A percentile compares a stretch with the other conserved stretches of the same genome.
phyloP scores from a whole-genome alignment of 2,113 vertebrate genomes.

The Alligator sinensis region DNA sequence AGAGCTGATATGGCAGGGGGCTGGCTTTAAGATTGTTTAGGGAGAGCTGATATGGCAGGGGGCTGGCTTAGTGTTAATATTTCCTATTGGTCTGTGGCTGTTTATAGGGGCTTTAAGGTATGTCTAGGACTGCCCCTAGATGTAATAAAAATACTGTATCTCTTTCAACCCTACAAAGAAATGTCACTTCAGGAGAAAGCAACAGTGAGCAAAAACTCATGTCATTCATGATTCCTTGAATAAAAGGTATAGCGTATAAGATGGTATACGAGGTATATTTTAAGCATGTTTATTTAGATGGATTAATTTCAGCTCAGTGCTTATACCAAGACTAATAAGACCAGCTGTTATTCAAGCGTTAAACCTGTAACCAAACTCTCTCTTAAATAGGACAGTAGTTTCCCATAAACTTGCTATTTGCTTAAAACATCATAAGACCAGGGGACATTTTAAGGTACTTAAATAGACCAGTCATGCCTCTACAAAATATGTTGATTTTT shows the following conservation, averaged over 20 bases:
- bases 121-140: background rate
- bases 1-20: background rate
- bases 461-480: background rate
- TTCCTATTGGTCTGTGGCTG: background rate
- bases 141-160: background rate
- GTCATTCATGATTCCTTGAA: background rate
- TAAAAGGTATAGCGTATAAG: background rate
- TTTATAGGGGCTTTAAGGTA: background rate
- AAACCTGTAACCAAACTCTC: conserved; percentile 33
- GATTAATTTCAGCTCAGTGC: conserved; percentile 53
- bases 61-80: background rate
- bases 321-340: conserved; percentile 35
- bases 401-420: conserved; percentile 2
- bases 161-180: background rate
- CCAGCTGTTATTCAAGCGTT: conserved; percentile 23
- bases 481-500: background rate
- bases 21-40: background rate
- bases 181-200: background rate
- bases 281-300: conserved; percentile 22
- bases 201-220: background rate
- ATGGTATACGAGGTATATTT: background rate
- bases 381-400: conserved; percentile 25
- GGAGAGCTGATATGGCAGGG: background rate
- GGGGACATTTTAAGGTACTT: background rate
- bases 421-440: conserved; percentile 41